Evolutionary conservation across 2,113 vertebrate genomes (phyloP).

Genomic region (Rhea pennata): DNA sequence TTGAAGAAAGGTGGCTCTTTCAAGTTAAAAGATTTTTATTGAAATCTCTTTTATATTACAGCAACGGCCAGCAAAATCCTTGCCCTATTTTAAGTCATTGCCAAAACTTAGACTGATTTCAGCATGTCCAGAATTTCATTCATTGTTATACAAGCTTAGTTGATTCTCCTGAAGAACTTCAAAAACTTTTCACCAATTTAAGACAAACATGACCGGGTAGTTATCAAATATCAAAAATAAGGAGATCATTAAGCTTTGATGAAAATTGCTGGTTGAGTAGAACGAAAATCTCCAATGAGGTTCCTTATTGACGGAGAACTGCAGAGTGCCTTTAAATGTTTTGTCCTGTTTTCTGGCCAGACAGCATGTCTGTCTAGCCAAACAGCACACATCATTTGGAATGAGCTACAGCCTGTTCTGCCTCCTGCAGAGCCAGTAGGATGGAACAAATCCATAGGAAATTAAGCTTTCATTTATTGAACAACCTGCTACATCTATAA

Average conservation of each 20-base stretch:
- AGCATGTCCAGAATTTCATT: background rate
- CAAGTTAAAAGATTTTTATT: background rate
- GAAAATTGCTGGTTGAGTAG: background rate
- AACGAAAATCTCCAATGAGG: background rate
- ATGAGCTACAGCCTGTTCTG: accelerated
- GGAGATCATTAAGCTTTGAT: background rate
- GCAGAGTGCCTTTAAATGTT: background rate
- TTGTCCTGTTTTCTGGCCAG: background rate
- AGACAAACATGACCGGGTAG: background rate
- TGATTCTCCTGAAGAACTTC: background rate
- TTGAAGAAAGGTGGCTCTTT: background rate
- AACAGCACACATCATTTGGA: background rate
- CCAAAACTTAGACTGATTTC: background rate
- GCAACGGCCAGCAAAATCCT: background rate
- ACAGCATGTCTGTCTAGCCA: background rate
- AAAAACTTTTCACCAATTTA: background rate
- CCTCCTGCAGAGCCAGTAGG: background rate
- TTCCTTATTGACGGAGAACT: background rate
- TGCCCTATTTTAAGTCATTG: background rate
- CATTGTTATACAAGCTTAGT: background rate
- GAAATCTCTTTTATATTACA: background rate
- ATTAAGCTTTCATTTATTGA: background rate
- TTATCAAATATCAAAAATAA: background rate
- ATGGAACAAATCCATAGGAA: background rate
- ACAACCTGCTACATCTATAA: background rate